Conservation (phyloP, 2,888 invertebrate species). For the Brachyptera putata region DNA sequence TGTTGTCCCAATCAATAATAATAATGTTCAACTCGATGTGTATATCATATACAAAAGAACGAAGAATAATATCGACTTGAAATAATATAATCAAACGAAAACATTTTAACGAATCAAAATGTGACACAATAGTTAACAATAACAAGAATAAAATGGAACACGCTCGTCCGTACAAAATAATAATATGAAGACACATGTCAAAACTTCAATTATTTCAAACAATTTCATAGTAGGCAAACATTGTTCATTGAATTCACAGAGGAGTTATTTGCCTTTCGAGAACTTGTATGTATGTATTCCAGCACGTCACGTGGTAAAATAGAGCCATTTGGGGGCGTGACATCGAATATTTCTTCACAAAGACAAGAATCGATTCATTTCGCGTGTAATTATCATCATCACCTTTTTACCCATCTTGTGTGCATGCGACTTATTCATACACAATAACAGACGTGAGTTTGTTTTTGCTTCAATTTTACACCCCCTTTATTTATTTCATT, state of each 20-base stretch:
- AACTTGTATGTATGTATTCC: background rate
- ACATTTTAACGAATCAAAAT: constrained; percentile 21
- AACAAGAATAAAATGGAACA: constrained; percentile 13
- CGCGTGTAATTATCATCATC: constrained; percentile 18
- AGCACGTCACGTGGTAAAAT: background rate
- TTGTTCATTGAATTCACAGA: constrained; percentile 4
- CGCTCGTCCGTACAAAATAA: too few relatives aligned
- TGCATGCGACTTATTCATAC: too few relatives aligned
- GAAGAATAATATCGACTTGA: constrained; percentile 11
- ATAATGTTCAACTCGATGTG: too few relatives aligned
- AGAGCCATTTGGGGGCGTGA: background rate
- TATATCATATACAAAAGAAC: too few relatives aligned
- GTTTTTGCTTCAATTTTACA: too few relatives aligned
- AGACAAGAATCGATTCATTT: constrained; percentile 5
- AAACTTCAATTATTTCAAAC: background rate
- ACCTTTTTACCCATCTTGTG: background rate
- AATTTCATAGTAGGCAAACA: constrained; percentile 14
- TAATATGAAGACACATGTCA: too few relatives aligned
- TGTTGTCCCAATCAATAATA: too few relatives aligned
- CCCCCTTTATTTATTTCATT: constrained; percentile 13
- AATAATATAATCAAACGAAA: constrained; percentile 21
- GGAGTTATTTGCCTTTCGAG: constrained; percentile 14
- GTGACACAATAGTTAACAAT: constrained; percentile 11
- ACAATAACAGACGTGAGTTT: too few relatives aligned
- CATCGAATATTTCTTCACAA: background rate